phyloP scores from a whole-genome alignment of 2,113 vertebrate species.

The human (Homo sapiens) region DNA sequence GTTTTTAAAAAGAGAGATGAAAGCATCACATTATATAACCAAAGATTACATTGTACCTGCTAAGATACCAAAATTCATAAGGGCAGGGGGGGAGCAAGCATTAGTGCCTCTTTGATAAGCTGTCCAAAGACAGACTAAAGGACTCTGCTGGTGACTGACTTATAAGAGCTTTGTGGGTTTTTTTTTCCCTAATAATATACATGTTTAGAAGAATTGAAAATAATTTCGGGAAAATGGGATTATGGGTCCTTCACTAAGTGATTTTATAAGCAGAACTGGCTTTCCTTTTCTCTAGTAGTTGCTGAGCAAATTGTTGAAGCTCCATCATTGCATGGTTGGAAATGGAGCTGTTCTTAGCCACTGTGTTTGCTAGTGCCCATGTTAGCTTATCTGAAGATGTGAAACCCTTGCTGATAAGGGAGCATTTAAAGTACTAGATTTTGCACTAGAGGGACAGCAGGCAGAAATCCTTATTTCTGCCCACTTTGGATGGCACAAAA shows the following conservation, averaged over 20 bases:
- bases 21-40: constrained; percentile 61
- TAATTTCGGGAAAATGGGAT: constrained; percentile 27
- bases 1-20: constrained; percentile 50
- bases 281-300: constrained; percentile 44
- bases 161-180: constrained; percentile 39
- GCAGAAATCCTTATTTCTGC: constrained; percentile 55
- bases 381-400: constrained; percentile 64
- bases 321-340: neutral
- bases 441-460: constrained; percentile 57
- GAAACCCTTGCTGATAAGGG: constrained; percentile 50
- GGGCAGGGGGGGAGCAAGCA: constrained; percentile 56
- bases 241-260: constrained; percentile 41
- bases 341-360: neutral
- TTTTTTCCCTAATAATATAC: neutral
- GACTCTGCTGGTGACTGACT: constrained; percentile 57
- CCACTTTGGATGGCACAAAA: constrained; percentile 58
- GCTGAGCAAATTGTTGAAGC: constrained; percentile 47
- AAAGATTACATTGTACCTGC: constrained; percentile 74
- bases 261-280: constrained; percentile 48
- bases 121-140: constrained; percentile 68
- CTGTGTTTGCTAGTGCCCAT: neutral
- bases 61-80: constrained; percentile 71
- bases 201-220: constrained; percentile 4
- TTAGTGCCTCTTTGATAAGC: constrained; percentile 66
- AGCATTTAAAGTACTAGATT: constrained; percentile 41